Evolutionary conservation across 2,797 vertebrate genomes (phyloP).

Genomic region (Cygnus olor): DNA sequence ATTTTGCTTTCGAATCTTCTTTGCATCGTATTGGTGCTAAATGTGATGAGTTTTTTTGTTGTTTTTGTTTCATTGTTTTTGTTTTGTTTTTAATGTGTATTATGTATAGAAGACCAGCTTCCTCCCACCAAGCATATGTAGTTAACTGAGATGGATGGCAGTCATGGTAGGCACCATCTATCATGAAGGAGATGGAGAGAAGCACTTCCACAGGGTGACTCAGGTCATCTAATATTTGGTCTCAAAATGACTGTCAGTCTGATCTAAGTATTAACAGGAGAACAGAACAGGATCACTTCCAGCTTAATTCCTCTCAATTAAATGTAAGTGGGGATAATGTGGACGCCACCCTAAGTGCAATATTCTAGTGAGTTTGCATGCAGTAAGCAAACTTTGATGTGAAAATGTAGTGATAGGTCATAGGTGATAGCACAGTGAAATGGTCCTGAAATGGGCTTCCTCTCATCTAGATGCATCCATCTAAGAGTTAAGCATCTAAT

Average conservation of each 20-base stretch:
- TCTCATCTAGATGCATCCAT: not conserved
- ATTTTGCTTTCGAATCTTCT: slow-evolving; percentile 14
- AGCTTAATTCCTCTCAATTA: slow-evolving; percentile 11
- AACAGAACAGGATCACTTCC: not conserved
- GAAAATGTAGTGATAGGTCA: not conserved
- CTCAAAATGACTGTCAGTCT: not conserved
- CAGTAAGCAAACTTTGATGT: slow-evolving; percentile 21
- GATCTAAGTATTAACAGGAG: not conserved
- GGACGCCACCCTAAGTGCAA: slow-evolving; percentile 20
- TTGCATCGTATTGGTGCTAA: not conserved
- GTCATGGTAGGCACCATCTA: not conserved
- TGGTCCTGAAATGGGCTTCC: not conserved
- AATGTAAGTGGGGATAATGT: not conserved
- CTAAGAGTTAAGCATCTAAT: not conserved
- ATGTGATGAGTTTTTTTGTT: not conserved
- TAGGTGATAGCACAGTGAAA: not conserved
- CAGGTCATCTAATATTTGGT: not conserved
- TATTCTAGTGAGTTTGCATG: slow-evolving; percentile 10
- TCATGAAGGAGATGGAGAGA: not conserved
- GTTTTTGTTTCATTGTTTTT: too few species aligned
- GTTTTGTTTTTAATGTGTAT: not conserved
- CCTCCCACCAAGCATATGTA: not conserved
- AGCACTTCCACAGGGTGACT: not conserved
- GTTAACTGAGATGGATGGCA: not conserved
- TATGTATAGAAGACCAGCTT: not conserved